A percentile compares a stretch with the other conserved stretches of the same genome.
Conservation (phyloP, 2,797 vertebrate species). For the Hephaestus fuliginosus region DNA sequence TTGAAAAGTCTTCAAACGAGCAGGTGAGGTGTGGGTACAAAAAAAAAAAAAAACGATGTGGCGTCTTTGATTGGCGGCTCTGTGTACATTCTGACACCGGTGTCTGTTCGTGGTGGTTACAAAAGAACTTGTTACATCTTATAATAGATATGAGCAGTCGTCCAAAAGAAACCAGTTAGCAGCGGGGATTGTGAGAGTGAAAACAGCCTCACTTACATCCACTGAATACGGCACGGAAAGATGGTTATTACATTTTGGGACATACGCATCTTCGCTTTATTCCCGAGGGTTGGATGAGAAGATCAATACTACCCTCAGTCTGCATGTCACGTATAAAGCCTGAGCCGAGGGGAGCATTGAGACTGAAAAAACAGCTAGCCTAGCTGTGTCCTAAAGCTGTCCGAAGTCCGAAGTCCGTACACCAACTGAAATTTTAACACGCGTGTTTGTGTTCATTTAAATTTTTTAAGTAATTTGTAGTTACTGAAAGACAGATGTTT, state of each 20-base stretch:
- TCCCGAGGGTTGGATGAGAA: not conserved
- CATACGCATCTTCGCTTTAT: not conserved
- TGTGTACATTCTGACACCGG: conserved; percentile 17
- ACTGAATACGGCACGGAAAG: not conserved
- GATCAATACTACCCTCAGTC: not conserved
- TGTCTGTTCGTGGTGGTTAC: conserved; percentile 18
- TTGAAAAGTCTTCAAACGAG: conserved; percentile 60
- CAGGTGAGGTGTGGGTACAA: conserved; percentile 1
- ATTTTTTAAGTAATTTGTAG: not conserved
- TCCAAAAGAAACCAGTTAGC: conserved; percentile 18
- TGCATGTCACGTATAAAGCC: not conserved
- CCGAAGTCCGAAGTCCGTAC: not conserved
- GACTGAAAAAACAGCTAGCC: not conserved
- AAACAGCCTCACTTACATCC: conserved; percentile 15
- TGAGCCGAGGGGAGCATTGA: conserved; percentile 3
- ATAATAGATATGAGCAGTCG: conserved; percentile 32
- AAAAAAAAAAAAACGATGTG: conserved; percentile 9
- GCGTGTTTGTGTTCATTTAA: no score
- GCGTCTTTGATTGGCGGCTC: conserved; percentile 20
- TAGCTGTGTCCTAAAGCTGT: not conserved
- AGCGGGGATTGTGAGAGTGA: conserved; percentile 14
- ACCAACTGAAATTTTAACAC: not conserved
- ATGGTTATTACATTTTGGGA: conserved; percentile 19
- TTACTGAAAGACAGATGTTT: not conserved
- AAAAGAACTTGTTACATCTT: conserved; percentile 21